Evolutionary conservation across 2,888 invertebrate species (phyloP).

Genomic region (Choreutis nemorana): DNA sequence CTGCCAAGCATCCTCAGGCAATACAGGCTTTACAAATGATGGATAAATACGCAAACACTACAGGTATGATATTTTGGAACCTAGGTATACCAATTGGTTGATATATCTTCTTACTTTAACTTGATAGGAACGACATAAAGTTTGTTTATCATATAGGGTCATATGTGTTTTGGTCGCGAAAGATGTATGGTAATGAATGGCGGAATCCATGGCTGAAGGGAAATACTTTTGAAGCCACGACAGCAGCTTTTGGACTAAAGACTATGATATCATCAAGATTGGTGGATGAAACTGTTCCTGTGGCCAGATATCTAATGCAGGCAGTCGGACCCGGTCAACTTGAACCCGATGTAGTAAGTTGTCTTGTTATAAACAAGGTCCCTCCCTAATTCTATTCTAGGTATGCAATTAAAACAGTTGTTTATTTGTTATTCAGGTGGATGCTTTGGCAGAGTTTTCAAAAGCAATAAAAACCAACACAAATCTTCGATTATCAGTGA

Average conservation of each 20-base stretch:
- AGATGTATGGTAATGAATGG: constrained; percentile 36
- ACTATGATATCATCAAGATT: constrained; percentile 63
- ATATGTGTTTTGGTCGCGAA: constrained; percentile 52
- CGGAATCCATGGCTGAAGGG: constrained; percentile 49
- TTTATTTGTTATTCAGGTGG: constrained; percentile 33
- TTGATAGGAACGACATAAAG: background rate
- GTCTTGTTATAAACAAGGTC: background rate
- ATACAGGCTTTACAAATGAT: constrained; percentile 64
- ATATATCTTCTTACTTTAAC: background rate
- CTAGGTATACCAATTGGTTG: background rate
- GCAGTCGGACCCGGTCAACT: constrained; percentile 31
- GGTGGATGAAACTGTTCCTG: constrained; percentile 38
- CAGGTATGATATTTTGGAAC: constrained; percentile 24
- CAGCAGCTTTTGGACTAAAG: constrained; percentile 88
- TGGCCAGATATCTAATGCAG: constrained; percentile 39
- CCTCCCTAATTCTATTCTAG: background rate
- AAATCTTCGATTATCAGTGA: constrained; percentile 44
- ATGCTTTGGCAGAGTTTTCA: constrained; percentile 53
- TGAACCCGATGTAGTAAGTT: constrained; percentile 46
- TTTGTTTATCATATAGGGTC: too few relatives aligned
- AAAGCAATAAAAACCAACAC: constrained; percentile 34
- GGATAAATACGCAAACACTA: constrained; percentile 53
- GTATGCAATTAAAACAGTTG: too few relatives aligned
- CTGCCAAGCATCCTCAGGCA: constrained; percentile 76
- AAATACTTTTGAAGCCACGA: constrained; percentile 70